These are phyloP conservation scores for Ellobium chinense DNA, from an alignment of 2,888 invertebrate genomes.

Conservation along the genomic window DNA sequence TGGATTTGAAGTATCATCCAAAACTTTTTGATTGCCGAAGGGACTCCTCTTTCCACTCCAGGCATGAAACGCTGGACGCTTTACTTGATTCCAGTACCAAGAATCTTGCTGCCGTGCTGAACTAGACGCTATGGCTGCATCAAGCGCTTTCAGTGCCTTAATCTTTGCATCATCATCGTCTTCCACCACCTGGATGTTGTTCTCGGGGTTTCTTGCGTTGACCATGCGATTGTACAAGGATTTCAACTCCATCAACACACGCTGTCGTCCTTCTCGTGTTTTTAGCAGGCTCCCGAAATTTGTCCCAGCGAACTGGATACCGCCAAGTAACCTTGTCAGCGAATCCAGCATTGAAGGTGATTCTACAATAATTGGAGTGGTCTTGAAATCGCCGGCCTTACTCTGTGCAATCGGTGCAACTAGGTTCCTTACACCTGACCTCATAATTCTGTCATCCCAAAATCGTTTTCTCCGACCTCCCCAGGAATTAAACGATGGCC, in stretches of 20 bases:
- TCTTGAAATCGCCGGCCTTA: no score
- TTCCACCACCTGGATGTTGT: neutral
- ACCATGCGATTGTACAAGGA: neutral
- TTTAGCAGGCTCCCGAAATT: neutral
- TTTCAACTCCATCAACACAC: neutral
- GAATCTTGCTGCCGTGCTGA: neutral
- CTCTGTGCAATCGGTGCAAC: no score
- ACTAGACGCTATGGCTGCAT: neutral
- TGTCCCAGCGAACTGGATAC: neutral
- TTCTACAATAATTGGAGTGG: neutral
- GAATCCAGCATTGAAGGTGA: neutral
- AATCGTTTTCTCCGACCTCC: neutral
- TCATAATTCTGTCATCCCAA: neutral
- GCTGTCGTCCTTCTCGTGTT: neutral
- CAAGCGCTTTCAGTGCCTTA: neutral
- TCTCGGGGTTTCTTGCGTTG: neutral
- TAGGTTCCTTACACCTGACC: neutral
- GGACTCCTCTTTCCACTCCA: slow-evolving; percentile 24
- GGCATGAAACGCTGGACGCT: slow-evolving; percentile 13
- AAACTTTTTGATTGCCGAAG: no score
- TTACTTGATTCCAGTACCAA: neutral
- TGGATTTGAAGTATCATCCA: no score
- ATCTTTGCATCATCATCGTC: neutral
- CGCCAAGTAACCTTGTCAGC: neutral
- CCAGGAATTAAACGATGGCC: slow-evolving; percentile 6